Base-by-base conservation (phyloP, 2,888 invertebrate genomes). In the Hemistola chrysoprasaria region DNA sequence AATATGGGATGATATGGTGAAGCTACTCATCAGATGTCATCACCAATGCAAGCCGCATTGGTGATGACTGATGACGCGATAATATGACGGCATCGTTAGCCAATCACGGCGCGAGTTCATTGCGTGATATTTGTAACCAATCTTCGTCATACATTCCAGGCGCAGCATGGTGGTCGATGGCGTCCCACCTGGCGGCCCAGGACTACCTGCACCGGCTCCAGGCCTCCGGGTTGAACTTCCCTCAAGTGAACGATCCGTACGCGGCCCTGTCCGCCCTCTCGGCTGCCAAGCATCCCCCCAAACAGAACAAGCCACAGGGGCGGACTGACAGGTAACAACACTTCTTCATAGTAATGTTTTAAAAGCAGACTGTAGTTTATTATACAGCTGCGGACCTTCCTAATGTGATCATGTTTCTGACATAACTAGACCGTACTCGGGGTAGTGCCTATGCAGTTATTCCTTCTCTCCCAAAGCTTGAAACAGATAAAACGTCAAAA, bases 151-250 rank as follows among this genome's bases (percentile, higher is more conserved):
- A 0, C 3, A 6, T 63, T 79, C 20, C 77, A 95, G 95, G 94
- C 79, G 94, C 94, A 60, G 94, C 95, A 41, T 96, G 96, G 96
- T 96, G 96, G 95, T 95, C 95, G 10, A 95, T 96, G 95, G 95
- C 96, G 25, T 94, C 94, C 16, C 96, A 96, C 75, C 88, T 96
- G 59, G 96, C 96, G 22, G 95, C 96, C 0, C 96, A 96, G 77
- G 96, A 96, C 79, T 96, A 96, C 81, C 91, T 96, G 55, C 94
- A 95, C 29, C 91, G 95, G 45, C 83, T 96, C 53, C 96, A 96
- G 77, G 95, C 95, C 1, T 93, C 95, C 5, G 95, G 95, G 10
- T 75, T 95, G 40, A 92, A 92, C 64, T 94, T 95, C 78, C 78
- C 95, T 0, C 93, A 93, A 8, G 78, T 94, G 56, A 87, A 58